Conservation (phyloP, 2,797 vertebrate genomes). For the Nyctalus aviator region DNA sequence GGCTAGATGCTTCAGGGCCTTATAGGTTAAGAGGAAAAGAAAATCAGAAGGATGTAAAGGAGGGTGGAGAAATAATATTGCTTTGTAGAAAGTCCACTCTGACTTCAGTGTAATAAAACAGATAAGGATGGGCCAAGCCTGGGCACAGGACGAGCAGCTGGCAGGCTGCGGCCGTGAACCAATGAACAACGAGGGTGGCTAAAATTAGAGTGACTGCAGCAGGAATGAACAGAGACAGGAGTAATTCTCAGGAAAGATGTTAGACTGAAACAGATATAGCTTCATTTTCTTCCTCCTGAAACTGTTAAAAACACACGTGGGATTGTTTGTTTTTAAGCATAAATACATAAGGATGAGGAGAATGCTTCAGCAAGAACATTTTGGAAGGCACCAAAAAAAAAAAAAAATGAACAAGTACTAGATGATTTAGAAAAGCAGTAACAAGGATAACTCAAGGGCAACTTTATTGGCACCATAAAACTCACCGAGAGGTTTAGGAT, state of each 20-base stretch:
- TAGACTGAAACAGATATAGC: neutral
- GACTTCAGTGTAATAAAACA: neutral
- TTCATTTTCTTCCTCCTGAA: conserved; percentile 31
- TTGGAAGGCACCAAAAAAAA: neutral
- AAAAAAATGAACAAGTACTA: neutral
- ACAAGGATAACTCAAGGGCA: neutral
- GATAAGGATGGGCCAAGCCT: neutral
- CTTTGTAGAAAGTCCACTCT: neutral
- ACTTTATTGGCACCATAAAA: neutral
- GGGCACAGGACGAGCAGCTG: neutral
- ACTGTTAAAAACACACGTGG: neutral
- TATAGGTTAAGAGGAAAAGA: neutral
- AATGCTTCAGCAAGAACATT: neutral
- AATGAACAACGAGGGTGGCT: neutral
- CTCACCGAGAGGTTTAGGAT: neutral
- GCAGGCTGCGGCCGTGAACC: neutral
- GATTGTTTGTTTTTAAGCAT: neutral
- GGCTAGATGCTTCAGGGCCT: neutral
- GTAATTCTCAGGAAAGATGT: neutral
- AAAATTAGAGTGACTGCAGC: neutral
- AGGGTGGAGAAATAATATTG: neutral
- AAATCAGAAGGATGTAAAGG: neutral
- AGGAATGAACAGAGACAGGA: neutral
- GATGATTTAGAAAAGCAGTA: neutral
- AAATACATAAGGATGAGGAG: neutral